These are phyloP conservation scores for Seira sanloemensis DNA, from an alignment of 2,888 invertebrate species.

Conservation along the genomic window DNA sequence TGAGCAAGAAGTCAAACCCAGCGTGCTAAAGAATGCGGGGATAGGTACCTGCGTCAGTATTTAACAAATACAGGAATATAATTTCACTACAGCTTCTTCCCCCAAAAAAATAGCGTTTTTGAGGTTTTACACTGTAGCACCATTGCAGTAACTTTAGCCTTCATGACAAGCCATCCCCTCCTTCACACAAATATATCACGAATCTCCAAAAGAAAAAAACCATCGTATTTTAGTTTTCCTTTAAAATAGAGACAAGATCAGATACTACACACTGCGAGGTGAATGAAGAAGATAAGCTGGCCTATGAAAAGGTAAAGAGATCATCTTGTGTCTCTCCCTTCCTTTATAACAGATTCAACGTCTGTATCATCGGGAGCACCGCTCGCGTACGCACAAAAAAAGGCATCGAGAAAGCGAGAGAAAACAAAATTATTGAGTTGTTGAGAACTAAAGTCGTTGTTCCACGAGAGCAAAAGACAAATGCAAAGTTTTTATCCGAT, in stretches of 20 bases:
- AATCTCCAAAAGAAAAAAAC: conserved; percentile 38
- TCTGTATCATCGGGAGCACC: too few species aligned
- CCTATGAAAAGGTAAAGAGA: not conserved
- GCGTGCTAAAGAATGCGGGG: not conserved
- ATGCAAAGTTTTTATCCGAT: conserved; percentile 14
- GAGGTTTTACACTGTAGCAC: not conserved
- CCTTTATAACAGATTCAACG: too few species aligned
- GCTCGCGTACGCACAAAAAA: not conserved
- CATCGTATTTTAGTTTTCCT: conserved; percentile 9
- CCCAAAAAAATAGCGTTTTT: not conserved
- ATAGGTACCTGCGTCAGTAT: conserved; percentile 3
- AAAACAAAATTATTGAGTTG: not conserved
- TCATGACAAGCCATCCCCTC: conserved; percentile 39
- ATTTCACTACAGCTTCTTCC: not conserved
- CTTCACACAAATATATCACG: conserved; percentile 9
- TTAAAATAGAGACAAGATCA: not conserved
- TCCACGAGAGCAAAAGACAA: conserved; percentile 24
- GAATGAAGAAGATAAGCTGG: not conserved
- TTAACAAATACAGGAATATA: conserved; percentile 13
- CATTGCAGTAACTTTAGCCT: conserved; percentile 26
- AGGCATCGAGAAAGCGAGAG: not conserved
- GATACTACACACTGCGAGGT: not conserved
- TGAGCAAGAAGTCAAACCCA: too few species aligned
- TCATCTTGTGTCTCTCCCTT: conserved; percentile 28
- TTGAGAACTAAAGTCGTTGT: not conserved